A percentile compares a stretch with the other conserved stretches of the same genome.
Conservation (phyloP, 2,888 invertebrate species). For the Apamea crenata region DNA sequence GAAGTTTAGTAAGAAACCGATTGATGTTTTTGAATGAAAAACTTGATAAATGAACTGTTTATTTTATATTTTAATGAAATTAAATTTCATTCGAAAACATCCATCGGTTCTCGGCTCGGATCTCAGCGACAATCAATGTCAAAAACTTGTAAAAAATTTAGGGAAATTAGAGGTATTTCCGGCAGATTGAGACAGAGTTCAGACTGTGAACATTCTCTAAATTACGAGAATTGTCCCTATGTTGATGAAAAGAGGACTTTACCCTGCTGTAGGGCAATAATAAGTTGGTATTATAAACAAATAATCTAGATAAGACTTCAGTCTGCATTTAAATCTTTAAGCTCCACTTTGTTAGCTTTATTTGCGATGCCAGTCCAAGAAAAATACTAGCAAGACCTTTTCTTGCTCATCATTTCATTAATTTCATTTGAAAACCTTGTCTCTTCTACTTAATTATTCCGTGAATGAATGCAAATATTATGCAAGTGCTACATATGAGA, state of each 20-base stretch:
- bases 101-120: too few species aligned
- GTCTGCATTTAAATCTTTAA: neutral
- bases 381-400: neutral
- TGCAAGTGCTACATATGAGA: neutral
- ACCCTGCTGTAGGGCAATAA: neutral
- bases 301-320: neutral
- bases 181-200: too few species aligned
- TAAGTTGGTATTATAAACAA: neutral
- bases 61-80: too few species aligned
- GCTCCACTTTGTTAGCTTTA: neutral
- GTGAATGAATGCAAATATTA: slow-evolving; percentile 29
- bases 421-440: neutral
- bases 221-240: too few species aligned
- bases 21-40: too few species aligned
- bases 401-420: neutral
- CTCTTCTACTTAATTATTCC: neutral
- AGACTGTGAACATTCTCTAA: too few species aligned
- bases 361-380: neutral
- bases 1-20: too few species aligned
- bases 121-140: too few species aligned
- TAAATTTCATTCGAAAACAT: too few species aligned
- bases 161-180: too few species aligned
- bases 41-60: too few species aligned
- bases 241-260: neutral
- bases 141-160: too few species aligned